A percentile compares a stretch with the other conserved stretches of the same genome.
Conservation (phyloP, 1,140 invertebrate genomes). For the Neotoxoptera formosana region DNA sequence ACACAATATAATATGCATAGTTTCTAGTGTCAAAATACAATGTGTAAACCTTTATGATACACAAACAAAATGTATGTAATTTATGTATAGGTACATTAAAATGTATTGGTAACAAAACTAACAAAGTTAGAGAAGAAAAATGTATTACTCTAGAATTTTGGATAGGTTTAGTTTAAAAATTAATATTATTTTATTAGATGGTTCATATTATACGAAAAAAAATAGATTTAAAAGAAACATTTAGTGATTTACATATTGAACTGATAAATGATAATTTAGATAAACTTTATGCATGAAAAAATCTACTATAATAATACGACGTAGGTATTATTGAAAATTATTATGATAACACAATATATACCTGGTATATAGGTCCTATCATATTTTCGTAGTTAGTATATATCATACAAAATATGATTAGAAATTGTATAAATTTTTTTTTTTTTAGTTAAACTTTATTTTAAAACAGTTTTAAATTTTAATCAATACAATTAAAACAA, state of each 20-base stretch:
- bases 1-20: not conserved
- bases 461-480: not conserved
- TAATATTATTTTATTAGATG: not conserved
- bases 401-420: not conserved
- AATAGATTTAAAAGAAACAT: not conserved
- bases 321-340: not conserved
- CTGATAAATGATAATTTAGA: not conserved
- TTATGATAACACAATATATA: not conserved
- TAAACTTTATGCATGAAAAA: not conserved
- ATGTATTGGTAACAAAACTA: not conserved
- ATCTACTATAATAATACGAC: not conserved
- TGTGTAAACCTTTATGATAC: not conserved
- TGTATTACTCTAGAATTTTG: not conserved
- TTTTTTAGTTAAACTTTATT: too few relatives aligned
- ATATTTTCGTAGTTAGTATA: not conserved
- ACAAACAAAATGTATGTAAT: not conserved
- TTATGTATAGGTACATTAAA: not conserved
- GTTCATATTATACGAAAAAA: not conserved
- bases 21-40: not conserved
- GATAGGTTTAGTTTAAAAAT: not conserved
- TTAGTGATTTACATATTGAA: not conserved
- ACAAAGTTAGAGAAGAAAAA: not conserved
- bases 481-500: not conserved
- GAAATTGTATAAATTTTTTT: too few relatives aligned
- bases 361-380: not conserved